Evolutionary conservation across 2,797 vertebrate genomes (phyloP).

Genomic region (Austrolebias charrua): DNA sequence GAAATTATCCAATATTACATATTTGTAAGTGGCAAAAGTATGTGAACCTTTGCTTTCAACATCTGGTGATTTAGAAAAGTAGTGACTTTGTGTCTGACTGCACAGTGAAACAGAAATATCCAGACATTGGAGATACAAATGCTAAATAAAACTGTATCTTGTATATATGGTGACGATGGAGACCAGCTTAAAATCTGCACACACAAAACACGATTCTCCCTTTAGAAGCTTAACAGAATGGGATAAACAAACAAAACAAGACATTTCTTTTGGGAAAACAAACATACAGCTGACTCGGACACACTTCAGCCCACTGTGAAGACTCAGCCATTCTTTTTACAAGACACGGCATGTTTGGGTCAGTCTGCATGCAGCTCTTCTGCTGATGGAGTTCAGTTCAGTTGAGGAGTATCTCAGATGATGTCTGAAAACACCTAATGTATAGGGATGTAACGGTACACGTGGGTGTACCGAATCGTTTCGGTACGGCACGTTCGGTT

Average conservation of each 20-base stretch:
- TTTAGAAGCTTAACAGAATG: slow-evolving; percentile 15
- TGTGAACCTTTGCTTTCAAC: too few relatives aligned
- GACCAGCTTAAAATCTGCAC: not conserved
- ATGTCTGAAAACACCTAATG: slow-evolving; percentile 11
- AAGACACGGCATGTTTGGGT: slow-evolving; percentile 48
- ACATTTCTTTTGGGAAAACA: slow-evolving; percentile 20
- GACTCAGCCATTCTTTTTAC: slow-evolving; percentile 32
- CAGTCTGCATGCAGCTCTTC: slow-evolving; percentile 16
- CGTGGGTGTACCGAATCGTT: too few relatives aligned
- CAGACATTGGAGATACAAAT: not conserved
- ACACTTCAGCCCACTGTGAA: slow-evolving; percentile 25
- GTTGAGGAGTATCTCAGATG: slow-evolving; percentile 6
- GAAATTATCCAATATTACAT: too few relatives aligned
- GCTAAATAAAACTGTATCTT: not conserved
- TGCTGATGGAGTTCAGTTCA: slow-evolving; percentile 27
- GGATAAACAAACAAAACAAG: slow-evolving; percentile 17
- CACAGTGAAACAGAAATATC: not conserved
- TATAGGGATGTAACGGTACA: too few relatives aligned
- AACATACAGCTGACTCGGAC: slow-evolving; percentile 22
- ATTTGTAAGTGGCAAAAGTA: too few relatives aligned
- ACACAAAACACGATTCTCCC: too few relatives aligned
- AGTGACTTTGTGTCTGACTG: not conserved
- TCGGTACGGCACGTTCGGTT: too few relatives aligned
- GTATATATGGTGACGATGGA: not conserved
- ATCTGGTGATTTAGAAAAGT: not conserved